phyloP scores from a whole-genome alignment of 2,113 vertebrate genomes.

The Strix aluco region DNA sequence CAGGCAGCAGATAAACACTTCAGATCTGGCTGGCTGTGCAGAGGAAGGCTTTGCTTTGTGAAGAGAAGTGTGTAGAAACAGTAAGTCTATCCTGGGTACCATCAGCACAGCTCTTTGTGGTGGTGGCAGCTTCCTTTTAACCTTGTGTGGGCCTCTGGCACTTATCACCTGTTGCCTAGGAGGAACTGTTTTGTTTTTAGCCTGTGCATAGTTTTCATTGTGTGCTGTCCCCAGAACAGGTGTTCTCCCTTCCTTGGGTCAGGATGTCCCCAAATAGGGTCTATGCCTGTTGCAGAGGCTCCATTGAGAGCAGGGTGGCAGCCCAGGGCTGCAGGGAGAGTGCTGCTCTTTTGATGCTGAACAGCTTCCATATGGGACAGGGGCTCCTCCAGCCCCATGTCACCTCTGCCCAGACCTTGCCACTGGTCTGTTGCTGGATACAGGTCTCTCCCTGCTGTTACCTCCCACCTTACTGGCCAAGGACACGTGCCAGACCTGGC shows the following conservation, averaged over 20 bases:
- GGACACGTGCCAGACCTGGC: not conserved
- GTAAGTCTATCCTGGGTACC: rapidly evolving
- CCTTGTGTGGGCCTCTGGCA: not conserved
- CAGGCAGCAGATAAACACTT: not conserved
- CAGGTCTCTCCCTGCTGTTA: not conserved
- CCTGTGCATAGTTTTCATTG: not conserved
- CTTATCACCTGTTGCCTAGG: not conserved
- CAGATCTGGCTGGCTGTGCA: not conserved
- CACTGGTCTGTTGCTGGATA: not conserved
- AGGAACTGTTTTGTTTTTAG: not conserved
- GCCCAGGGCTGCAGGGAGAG: not conserved
- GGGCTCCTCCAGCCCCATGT: rapidly evolving
- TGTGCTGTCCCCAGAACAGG: not conserved
- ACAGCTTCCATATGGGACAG: not conserved
- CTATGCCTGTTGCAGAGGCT: not conserved
- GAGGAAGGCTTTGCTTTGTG: not conserved
- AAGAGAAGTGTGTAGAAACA: not conserved
- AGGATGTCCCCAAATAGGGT: not conserved
- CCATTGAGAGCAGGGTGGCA: not conserved
- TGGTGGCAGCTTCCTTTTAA: not conserved
- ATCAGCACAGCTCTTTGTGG: not conserved
- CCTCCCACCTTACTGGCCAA: not conserved
- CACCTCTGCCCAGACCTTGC: not conserved
- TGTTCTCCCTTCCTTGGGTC: not conserved
- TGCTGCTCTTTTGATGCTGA: not conserved